Evolutionary conservation across 2,888 invertebrate genomes (phyloP), one percentile per base, ranked within the genome.

Genomic region (Drosophila phalerata): DNA sequence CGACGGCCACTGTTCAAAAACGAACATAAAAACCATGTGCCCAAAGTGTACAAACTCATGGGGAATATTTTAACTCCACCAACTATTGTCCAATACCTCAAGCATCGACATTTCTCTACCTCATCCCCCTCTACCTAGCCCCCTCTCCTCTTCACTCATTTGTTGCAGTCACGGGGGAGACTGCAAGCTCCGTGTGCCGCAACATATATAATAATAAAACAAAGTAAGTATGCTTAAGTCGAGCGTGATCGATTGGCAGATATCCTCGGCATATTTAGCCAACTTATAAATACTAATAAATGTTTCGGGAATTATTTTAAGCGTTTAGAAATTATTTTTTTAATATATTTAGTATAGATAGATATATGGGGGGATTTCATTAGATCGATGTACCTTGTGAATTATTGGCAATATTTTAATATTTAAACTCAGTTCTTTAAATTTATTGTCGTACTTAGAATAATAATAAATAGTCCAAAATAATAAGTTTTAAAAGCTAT

Each of bases 131-230:
- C 5, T 6, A 6, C 10, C 13, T 8, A 38, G 10, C 13, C 5
- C n/a, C 43, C 13, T 51, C 19, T 25, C 28, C 32, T 28, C 11
- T 19, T 10, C 42, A 11, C 38, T 43, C 37, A 32, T 42, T 49
- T 53, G 80, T 57, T 55, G 64, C 68, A 61, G 62, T 71, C 68
- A 48, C 60, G 73, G 73, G 43, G 45, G 34, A 80, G 81, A 84
- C 70, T 70, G 77, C 77, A 73, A 72, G 85, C 79, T 75, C 61
- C 70, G 53, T 72, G 70, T 73, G 80, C 83, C 77, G 72, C 74
- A 81, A 67, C 77, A 73, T 84, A 88, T 75, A 88, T 81, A 83
- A 67, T 73, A 84, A 77, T 81, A 77, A 52, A 61, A 73, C 30
- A 55, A 47, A 30, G 49, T 60, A 47, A n/a, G 49, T 30, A 10